Conservation (phyloP, 1,140 invertebrate species). For the Drosophila dunni region DNA sequence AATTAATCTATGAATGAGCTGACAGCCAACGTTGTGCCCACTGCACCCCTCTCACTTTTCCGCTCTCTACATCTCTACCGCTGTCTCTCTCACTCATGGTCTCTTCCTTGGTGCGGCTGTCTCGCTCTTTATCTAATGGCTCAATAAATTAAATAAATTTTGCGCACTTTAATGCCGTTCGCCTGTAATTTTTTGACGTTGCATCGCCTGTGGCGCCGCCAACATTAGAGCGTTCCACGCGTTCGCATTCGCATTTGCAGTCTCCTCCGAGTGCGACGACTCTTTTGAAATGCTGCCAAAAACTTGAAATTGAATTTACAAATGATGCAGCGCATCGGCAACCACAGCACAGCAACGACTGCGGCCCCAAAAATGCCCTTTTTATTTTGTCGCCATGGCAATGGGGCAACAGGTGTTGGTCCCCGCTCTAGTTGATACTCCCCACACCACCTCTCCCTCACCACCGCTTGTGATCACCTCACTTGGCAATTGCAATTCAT, state of each 20-base stretch:
- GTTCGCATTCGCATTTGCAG: not conserved
- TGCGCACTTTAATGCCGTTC: slow-evolving; percentile 73
- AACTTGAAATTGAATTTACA: slow-evolving; percentile 74
- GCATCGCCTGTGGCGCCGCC: slow-evolving; percentile 56
- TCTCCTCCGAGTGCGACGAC: slow-evolving; percentile 31
- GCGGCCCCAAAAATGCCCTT: slow-evolving; percentile 49
- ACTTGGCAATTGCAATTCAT: slow-evolving; percentile 32
- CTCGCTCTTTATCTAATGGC: slow-evolving; percentile 60
- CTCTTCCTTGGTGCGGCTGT: not conserved
- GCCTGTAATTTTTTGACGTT: slow-evolving; percentile 60
- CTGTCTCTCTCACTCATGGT: not conserved
- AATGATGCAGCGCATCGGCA: slow-evolving; percentile 75
- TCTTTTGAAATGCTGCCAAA: slow-evolving; percentile 76
- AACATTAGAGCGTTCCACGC: slow-evolving; percentile 33
- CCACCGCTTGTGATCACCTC: not conserved
- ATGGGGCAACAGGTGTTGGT: slow-evolving; percentile 67
- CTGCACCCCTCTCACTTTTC: slow-evolving; percentile 1
- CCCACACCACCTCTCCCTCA: not conserved
- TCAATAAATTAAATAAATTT: slow-evolving; percentile 76
- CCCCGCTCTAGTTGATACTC: not conserved
- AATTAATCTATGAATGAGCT: slow-evolving; percentile 80
- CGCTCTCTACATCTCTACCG: slow-evolving; percentile 32
- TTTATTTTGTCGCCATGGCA: slow-evolving; percentile 38
- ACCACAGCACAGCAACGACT: not conserved
- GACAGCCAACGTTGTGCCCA: slow-evolving; percentile 50